Percentiles rank a stretch among this genome's conserved stretches.
phyloP scores from a whole-genome alignment of 2,888 invertebrate species.

The Beris chalybata region DNA sequence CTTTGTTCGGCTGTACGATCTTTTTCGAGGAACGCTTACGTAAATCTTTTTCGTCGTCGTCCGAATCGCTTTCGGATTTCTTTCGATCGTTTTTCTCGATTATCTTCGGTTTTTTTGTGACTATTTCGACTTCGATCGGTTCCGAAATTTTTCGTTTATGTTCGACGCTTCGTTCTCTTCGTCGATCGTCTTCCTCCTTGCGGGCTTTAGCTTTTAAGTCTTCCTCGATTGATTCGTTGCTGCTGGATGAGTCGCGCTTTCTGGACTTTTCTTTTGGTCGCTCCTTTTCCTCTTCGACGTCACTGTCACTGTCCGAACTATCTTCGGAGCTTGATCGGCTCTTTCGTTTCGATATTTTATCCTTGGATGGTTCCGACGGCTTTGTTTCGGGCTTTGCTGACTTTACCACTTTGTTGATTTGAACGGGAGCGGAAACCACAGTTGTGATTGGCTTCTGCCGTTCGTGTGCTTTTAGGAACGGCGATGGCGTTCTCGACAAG shows the following conservation, averaged over 20 bases:
- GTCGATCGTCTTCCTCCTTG: constrained; percentile 19
- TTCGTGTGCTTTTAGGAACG: constrained; percentile 68
- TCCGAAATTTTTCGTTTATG: constrained; percentile 60
- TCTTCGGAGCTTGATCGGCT: constrained; percentile 53
- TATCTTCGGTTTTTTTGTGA: constrained; percentile 54
- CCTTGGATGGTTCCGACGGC: not conserved
- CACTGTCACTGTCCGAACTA: constrained; percentile 46
- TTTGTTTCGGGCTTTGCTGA: constrained; percentile 1
- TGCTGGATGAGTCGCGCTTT: constrained; percentile 50
- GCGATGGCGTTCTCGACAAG: constrained; percentile 83
- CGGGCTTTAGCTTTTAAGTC: constrained; percentile 3
- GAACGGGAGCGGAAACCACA: not conserved
- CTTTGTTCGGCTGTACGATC: constrained; percentile 54
- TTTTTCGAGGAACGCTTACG: constrained; percentile 17
- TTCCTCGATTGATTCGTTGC: constrained; percentile 59
- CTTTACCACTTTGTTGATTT: constrained; percentile 36
- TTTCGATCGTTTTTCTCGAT: constrained; percentile 31
- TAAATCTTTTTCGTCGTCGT: constrained; percentile 45
- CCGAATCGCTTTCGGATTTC: constrained; percentile 58
- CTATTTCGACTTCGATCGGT: constrained; percentile 61
- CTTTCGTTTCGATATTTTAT: constrained; percentile 45
- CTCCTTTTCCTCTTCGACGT: constrained; percentile 59
- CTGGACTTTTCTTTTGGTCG: constrained; percentile 53
- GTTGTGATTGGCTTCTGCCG: constrained; percentile 40
- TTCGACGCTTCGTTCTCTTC: constrained; percentile 48